Base-by-base conservation (phyloP, 2,888 invertebrate genomes). In the Lasioglossum oenotherae region DNA sequence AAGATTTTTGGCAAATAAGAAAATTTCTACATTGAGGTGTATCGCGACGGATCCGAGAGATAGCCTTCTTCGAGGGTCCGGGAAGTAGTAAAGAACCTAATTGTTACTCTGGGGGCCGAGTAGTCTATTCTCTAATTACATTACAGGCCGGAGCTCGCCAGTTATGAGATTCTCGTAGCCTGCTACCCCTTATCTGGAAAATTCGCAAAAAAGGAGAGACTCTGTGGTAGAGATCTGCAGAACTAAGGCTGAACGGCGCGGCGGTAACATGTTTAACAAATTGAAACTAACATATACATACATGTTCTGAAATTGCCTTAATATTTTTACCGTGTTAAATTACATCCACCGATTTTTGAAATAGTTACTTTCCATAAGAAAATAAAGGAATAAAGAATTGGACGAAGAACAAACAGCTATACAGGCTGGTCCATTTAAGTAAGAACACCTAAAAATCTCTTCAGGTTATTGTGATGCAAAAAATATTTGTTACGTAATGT, bases 91-190 rank as follows among this genome's bases (percentile, higher is more conserved):
- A 19, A 67, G 64, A 19, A 23, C 49, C 41, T 74, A 82, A 82
- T 79, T 74, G 79, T 74, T 82, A 79, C 73, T 53, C 81, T 27
- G 6, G 79, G 19, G 49, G 44, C 41, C 35, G 16, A 41, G 73
- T 64, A 74, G 78, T 73, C 64, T 79, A 79, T 79, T 78, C 64
- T n/a, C 67, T 82, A 78, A 82, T 82, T 79, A 53, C 31, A 53
- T 79, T 73, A 79, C 44, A 64, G 79, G n/a, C 67, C 53, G 64
- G n/a, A 27, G 31, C 16, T 19, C 8, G 23, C 2, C 71, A 19
- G 60, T 81, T 78, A 79, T 35, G 81, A 67, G 53, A 78, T 38
- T 16, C 60, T 23, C 27, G 1, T 49, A 64, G 41, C 64, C 38
- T 16, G 44, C 27, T 44, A 74, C 31, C 49, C 67, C 44, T 14